Percentiles rank a stretch among this genome's conserved stretches.
Evolutionary conservation across 2,797 vertebrate genomes (phyloP).

Genomic region (Chaunax sp.): DNA sequence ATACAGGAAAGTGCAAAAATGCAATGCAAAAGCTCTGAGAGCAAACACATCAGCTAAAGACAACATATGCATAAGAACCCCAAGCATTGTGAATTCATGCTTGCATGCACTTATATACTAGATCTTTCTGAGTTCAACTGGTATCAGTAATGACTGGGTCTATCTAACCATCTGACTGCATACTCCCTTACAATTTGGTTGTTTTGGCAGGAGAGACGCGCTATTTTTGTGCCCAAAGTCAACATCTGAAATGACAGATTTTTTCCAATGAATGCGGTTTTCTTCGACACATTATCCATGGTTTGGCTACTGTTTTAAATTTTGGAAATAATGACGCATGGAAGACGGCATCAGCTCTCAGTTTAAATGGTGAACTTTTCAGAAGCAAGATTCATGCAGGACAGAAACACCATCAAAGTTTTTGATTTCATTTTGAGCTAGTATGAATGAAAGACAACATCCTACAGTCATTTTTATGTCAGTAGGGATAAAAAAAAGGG

Average conservation of each 20-base stretch:
- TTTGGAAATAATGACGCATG: neutral
- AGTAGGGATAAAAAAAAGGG: no score
- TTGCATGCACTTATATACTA: neutral
- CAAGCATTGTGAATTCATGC: neutral
- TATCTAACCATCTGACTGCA: neutral
- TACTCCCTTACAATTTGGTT: neutral
- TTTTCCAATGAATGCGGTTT: constrained; percentile 5
- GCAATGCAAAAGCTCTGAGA: neutral
- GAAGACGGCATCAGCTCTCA: neutral
- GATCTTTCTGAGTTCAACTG: neutral
- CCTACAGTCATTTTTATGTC: no score
- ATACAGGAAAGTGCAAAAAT: neutral
- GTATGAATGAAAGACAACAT: neutral
- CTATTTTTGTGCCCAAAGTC: constrained; percentile 8
- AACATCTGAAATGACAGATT: constrained; percentile 11
- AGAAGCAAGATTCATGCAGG: neutral
- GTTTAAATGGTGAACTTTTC: neutral
- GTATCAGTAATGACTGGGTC: neutral
- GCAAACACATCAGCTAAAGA: neutral
- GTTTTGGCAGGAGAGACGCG: neutral
- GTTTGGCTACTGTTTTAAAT: neutral
- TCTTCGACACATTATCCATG: neutral
- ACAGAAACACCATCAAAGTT: neutral
- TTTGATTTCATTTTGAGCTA: neutral
- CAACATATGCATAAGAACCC: neutral